Conservation (phyloP, 64 coral and sea anemone genomes). For the Dendrophyllia cribrosa region DNA sequence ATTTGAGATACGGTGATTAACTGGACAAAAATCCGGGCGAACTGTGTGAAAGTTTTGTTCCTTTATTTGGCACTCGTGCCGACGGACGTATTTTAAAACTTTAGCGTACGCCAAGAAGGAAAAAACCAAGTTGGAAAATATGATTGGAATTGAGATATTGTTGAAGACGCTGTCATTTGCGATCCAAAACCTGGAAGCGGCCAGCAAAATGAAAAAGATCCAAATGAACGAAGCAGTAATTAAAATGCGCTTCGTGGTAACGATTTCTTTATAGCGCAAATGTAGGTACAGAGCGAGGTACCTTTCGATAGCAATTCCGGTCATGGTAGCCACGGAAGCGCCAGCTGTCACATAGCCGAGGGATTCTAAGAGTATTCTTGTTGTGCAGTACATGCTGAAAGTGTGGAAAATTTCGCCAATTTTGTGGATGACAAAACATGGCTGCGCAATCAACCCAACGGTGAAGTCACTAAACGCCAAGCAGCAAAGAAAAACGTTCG, state of each 20-base stretch:
- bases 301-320: slow-evolving; percentile 40
- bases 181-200: slow-evolving; percentile 41
- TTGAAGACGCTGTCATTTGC: slow-evolving; percentile 7
- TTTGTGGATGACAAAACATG: slow-evolving; percentile 62
- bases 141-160: neutral
- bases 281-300: slow-evolving; percentile 56
- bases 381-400: slow-evolving; percentile 51
- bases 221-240: neutral
- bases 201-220: neutral
- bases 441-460: slow-evolving; percentile 69
- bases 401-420: slow-evolving; percentile 39
- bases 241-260: slow-evolving; percentile 38
- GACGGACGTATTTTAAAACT: slow-evolving; percentile 44
- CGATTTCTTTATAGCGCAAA: slow-evolving; percentile 33
- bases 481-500: slow-evolving; percentile 65
- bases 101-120: slow-evolving; percentile 39
- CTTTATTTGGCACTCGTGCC: slow-evolving; percentile 43
- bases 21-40: neutral
- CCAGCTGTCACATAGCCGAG: slow-evolving; percentile 32
- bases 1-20: neutral
- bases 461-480: slow-evolving; percentile 64
- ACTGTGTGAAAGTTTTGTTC: neutral
- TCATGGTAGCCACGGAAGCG: slow-evolving; percentile 20
- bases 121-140: slow-evolving; percentile 18
- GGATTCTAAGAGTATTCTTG: slow-evolving; percentile 15